Percentiles rank a stretch among this genome's conserved stretches.
Evolutionary conservation across 1,140 invertebrate species (phyloP).

Genomic region (Vanessa tameamea): DNA sequence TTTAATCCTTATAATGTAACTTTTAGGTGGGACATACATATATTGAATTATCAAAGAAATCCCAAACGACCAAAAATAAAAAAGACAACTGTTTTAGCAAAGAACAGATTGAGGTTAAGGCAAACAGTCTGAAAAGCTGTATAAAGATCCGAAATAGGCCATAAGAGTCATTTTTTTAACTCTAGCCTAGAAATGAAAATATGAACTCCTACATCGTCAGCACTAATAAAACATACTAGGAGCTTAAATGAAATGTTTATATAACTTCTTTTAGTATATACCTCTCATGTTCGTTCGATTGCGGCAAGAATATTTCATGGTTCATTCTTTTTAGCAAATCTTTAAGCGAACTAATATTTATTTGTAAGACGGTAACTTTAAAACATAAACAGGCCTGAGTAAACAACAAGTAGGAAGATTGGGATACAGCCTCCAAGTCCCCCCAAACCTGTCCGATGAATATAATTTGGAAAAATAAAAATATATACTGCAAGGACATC

Average conservation of each 20-base stretch:
- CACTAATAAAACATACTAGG: too few species aligned
- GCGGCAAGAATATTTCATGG: slow-evolving; percentile 55
- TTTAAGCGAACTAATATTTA: slow-evolving; percentile 52
- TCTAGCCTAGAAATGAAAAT: too few species aligned
- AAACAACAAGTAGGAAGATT: slow-evolving; percentile 66
- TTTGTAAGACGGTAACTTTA: slow-evolving; percentile 65
- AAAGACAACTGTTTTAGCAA: too few species aligned
- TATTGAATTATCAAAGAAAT: too few species aligned
- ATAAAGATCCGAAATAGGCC: too few species aligned
- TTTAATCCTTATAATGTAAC: background rate
- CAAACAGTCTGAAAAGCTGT: too few species aligned
- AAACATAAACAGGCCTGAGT: slow-evolving; percentile 72
- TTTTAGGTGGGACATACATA: too few species aligned
- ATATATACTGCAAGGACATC: slow-evolving; percentile 65
- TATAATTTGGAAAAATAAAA: slow-evolving; percentile 67
- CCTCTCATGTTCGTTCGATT: slow-evolving; percentile 53
- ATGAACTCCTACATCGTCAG: too few species aligned
- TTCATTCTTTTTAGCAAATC: slow-evolving; percentile 60
- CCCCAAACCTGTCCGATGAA: slow-evolving; percentile 67
- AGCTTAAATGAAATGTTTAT: too few species aligned
- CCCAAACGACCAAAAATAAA: too few species aligned
- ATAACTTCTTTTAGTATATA: slow-evolving; percentile 24
- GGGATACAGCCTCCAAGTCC: slow-evolving; percentile 65
- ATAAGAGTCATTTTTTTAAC: too few species aligned
- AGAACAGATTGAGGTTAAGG: too few species aligned